Conservation (phyloP, 2,113 vertebrate genomes). For the Myiozetetes cayanensis region DNA sequence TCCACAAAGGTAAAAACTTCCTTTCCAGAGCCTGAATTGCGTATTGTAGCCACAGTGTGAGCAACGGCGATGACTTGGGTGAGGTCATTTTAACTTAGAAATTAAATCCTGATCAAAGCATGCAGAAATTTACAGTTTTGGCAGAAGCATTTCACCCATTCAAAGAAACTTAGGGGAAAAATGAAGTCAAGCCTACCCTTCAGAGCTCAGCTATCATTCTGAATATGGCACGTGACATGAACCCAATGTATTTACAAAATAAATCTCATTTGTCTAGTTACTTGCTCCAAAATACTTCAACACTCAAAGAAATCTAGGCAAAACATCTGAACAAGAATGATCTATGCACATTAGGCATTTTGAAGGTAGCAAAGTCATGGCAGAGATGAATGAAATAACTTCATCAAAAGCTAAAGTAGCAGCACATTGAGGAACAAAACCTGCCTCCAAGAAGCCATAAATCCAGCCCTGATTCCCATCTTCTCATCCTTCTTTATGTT, state of each 20-base stretch:
- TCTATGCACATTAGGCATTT: neutral
- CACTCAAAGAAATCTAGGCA: neutral
- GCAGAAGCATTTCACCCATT: neutral
- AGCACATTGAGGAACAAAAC: neutral
- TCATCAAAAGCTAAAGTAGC: neutral
- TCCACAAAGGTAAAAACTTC: neutral
- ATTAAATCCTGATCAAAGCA: neutral
- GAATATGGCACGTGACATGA: neutral
- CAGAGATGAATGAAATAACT: neutral
- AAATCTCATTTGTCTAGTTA: neutral
- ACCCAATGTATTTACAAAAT: neutral
- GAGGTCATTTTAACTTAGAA: neutral
- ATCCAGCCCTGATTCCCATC: neutral
- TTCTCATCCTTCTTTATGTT: neutral
- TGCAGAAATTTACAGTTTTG: neutral
- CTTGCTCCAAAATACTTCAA: neutral
- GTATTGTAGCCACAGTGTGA: neutral
- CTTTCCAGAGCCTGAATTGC: neutral
- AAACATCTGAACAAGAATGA: neutral
- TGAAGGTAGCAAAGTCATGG: neutral
- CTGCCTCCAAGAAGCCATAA: constrained; percentile 14
- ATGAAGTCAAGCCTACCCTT: neutral
- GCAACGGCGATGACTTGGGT: neutral
- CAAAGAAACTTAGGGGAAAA: neutral
- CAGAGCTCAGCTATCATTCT: neutral